Percentiles rank a stretch among this genome's conserved stretches.
phyloP scores from a whole-genome alignment of 2,113 vertebrate genomes.

The Prietella phreatophila region DNA sequence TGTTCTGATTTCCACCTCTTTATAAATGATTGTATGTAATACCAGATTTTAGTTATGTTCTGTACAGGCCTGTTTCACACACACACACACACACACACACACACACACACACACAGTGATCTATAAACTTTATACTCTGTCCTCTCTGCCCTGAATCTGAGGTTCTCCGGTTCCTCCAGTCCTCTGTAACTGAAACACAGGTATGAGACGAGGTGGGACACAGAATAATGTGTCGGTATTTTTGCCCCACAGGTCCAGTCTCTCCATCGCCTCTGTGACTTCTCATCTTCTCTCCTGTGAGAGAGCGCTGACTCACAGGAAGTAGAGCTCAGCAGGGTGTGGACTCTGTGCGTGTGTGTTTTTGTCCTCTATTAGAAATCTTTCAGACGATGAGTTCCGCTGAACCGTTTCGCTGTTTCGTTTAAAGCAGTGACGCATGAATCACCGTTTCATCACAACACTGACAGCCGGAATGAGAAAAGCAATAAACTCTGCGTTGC shows the following conservation, averaged over 20 bases:
- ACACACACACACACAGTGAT: no score
- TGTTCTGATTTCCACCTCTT: not conserved
- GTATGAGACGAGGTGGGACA: not conserved
- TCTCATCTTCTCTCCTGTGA: not conserved
- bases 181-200: not conserved
- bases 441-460: not conserved
- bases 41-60: not conserved
- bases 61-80: not conserved
- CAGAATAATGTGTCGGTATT: not conserved
- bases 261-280: not conserved
- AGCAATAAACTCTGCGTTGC: not conserved
- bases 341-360: not conserved
- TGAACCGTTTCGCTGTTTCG: conserved; percentile 6
- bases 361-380: conserved; percentile 7
- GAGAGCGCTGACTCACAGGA: conserved; percentile 7
- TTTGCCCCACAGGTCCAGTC: not conserved
- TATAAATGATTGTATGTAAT: not conserved
- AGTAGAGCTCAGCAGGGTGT: not conserved
- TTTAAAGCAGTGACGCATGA: conserved; percentile 7
- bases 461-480: not conserved
- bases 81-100: not conserved
- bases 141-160: not conserved
- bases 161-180: not conserved
- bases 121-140: not conserved
- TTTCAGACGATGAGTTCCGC: not conserved